These are phyloP conservation scores for Forpus xanthops DNA, from an alignment of 2,797 vertebrate genomes.

Conservation along the genomic window DNA sequence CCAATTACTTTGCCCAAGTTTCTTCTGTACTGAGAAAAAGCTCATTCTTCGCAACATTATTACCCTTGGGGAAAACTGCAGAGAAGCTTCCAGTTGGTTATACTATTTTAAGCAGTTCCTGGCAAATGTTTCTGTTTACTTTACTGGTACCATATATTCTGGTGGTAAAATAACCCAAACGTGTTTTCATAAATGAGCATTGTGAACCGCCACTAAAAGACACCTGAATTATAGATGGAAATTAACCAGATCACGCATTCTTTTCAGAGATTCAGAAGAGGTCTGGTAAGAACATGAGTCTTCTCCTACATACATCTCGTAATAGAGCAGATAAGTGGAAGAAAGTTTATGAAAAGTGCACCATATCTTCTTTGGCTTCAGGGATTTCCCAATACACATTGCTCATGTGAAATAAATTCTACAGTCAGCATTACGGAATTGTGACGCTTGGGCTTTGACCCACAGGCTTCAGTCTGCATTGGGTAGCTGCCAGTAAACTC, in stretches of 20 bases:
- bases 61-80: not conserved
- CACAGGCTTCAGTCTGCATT: not conserved
- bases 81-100: not conserved
- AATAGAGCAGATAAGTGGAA: not conserved
- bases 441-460: not conserved
- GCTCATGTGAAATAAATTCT: not conserved
- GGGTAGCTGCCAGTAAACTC: not conserved
- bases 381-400: not conserved
- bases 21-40: not conserved
- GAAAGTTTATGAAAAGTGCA: not conserved
- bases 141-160: conserved; percentile 25
- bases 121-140: conserved; percentile 54
- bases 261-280: not conserved
- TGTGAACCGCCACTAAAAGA: conserved; percentile 23
- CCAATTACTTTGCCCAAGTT: not conserved
- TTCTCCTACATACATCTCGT: not conserved
- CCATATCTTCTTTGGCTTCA: not conserved
- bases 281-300: not conserved
- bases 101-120: conserved; percentile 35
- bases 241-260: not conserved
- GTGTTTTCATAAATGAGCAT: conserved; percentile 40
- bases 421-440: not conserved
- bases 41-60: not conserved
- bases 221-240: conserved; percentile 11
- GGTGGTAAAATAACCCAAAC: conserved; percentile 55